Evolutionary conservation across 2,113 vertebrate species (phyloP).

Genomic region (Coturnix japonica): DNA sequence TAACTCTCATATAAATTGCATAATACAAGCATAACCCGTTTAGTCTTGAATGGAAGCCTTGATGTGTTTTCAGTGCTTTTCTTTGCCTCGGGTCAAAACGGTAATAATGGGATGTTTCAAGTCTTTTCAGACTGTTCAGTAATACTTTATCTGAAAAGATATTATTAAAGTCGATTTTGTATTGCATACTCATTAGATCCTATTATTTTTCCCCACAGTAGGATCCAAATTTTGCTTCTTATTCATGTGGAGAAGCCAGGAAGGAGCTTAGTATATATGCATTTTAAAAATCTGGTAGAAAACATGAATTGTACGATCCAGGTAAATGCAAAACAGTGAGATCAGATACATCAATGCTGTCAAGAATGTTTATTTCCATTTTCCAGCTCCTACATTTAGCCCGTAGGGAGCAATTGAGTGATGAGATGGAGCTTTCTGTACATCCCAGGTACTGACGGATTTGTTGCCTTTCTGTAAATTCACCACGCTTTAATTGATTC

Average conservation of each 20-base stretch:
- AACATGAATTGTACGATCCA: background rate
- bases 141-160: conserved; percentile 56
- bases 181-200: conserved; percentile 21
- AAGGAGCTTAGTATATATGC: background rate
- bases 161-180: conserved; percentile 39
- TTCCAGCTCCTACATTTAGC: background rate
- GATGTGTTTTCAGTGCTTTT: conserved; percentile 53
- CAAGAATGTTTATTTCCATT: conserved; percentile 21
- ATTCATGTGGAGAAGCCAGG: background rate
- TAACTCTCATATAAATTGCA: conserved; percentile 35
- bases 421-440: background rate
- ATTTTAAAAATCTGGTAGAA: background rate
- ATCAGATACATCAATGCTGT: background rate
- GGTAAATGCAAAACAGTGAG: background rate
- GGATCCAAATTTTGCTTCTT: conserved; percentile 19
- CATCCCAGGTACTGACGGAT: background rate
- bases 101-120: conserved; percentile 64
- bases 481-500: background rate
- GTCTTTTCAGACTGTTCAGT: conserved; percentile 51
- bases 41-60: conserved; percentile 60
- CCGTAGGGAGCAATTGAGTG: background rate
- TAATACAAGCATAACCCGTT: conserved; percentile 52
- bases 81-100: conserved; percentile 64
- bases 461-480: background rate
- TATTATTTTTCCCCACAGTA: conserved; percentile 28